Evolutionary conservation across 2,113 vertebrate species (phyloP), one percentile per base, ranked within the genome.

Genomic region (Glaucidium brasilianum): DNA sequence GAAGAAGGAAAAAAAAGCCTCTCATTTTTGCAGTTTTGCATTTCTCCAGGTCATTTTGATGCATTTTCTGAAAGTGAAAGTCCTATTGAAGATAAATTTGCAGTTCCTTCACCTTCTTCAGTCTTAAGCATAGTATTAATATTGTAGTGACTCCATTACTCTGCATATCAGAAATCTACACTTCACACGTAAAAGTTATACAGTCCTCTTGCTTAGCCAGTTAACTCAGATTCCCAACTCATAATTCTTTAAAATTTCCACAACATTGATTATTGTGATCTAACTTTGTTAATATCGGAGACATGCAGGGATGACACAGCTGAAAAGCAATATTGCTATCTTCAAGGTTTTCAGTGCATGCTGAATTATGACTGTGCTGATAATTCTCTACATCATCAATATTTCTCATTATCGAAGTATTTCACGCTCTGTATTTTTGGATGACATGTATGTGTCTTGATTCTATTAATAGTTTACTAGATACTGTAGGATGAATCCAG

Each of bases 191-290:
- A 12, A 45, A 88, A 58, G 8, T 23, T 79, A 14, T 62, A 22
- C 18, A 50, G 0, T 56, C 14, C 14, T 29, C 12, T 90, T 68
- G 10, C 30, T 68, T 75, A 47, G 39, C 35, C 22, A 77, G 12
- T 72, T 75, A 52, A 30, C 23, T 64, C 39, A 7, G 13, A n/a
- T 59, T 88, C 17, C 29, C 1, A 7, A 77, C 16, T 30, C 2
- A 3, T 18, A 3, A 1, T 27, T 37, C 47, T 43, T 15, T 0
- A 4, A 37, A 22, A 50, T 59, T 72, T 50, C 25, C 3, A 4
- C 32, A 20, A 3, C 3, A 13, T 30, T 87, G 5, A n/a, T 69
- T 69, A 41, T 5, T 71, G 58, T 66, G 41, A 20, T 1, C 53
- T 1, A 13, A 41, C 66, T 82, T 56, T 25, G 18, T 88, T 16